Base-by-base conservation (phyloP, 2,888 invertebrate species). In the Merodon equestris region DNA sequence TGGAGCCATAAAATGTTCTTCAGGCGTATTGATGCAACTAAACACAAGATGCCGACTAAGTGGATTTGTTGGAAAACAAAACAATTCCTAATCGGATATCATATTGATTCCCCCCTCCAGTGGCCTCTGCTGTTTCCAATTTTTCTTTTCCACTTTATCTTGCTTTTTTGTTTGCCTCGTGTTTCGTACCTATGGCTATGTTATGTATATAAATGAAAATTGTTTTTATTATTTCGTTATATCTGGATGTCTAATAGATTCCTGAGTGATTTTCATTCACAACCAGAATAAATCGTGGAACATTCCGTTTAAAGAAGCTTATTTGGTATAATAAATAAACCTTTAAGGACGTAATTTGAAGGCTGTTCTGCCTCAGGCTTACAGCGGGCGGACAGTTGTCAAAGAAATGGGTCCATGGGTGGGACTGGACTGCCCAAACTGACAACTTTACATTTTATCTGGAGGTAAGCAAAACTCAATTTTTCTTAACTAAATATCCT, bases 201-300 rank as follows among this genome's bases (percentile, higher is more conserved):
- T n/a, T n/a, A n/a, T n/a, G 58, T 42, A 53, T 19, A 53, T 60
- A 44, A 68, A 58, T 45, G 58, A 38, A 58, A 60, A 61, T 13
- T 54, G 40, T 61, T 61, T 27, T 54, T 54, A 54, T 34, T 44
- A 48, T 56, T 12, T 47, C 27, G 7, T 4, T 18, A 38, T 15
- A 12, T 54, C 34, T 34, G 47, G 61, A 61, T 17, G 42, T 51
- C 53, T 70, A 54, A 60, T 61, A 54, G 60, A 27, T 51, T 27
- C 34, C 47, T 53, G n/a, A 47, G 13, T 13, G 9, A 54, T 53
- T 54, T 47, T 47, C 40, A 54, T 54, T 70, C 45, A 53, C 53
- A 27, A 47, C 3, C 3, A 4, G 27, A 27, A 7, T 7, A 27
- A n/a, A 27, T 7, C 3, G 7, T 4, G 27, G 27, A 27, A 27